Evolutionary conservation across 2,797 vertebrate genomes (phyloP), one percentile per base, ranked within the genome.

Genomic region (Anabas testudineus): DNA sequence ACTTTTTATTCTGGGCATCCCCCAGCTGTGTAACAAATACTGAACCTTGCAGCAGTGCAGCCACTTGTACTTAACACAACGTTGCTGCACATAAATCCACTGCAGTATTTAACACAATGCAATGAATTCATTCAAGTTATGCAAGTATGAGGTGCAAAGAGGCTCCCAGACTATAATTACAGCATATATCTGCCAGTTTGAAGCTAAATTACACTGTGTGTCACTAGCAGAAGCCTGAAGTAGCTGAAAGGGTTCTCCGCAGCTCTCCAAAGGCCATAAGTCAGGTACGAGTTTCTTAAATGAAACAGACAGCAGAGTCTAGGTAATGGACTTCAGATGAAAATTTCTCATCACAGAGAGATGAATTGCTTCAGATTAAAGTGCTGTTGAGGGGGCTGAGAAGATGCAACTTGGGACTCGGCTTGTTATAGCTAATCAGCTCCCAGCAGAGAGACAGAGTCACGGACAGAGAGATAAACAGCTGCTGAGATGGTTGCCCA

Each of bases 311-410:
- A 76, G 73, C 45, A 1, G 53, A 48, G 74, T 45, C 24, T 24
- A 43, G 67, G 65, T 57, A 70, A 78, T 75, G 42, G 67, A 57
- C 55, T 81, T 56, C 46, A 21, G 54, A 59, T 54, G 51, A 63
- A 63, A 67, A 63, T 51, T 36, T 82, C 71, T 83, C 70, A 82
- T 77, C 56, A 21, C 10, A 21, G 16, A 47, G 34, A 70, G 66
- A 72, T 71, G 34, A 71, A 79, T 21, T 57, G 36, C 54, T 30
- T 43, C 2, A 3, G 54, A 82, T 58, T 30, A 47, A 57, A 74
- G 68, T 63, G 41, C 54, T 62, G 48, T 43, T 47, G 54, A 56
- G 30, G 19, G 32, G 36, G 34, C 3, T 47, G 51, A 67, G 49
- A 49, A 71, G 71, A 75, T 64, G 36, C 58, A 51, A 55, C 24